Conservation (phyloP, 2,113 vertebrate species). For the Vicugna pacos region DNA sequence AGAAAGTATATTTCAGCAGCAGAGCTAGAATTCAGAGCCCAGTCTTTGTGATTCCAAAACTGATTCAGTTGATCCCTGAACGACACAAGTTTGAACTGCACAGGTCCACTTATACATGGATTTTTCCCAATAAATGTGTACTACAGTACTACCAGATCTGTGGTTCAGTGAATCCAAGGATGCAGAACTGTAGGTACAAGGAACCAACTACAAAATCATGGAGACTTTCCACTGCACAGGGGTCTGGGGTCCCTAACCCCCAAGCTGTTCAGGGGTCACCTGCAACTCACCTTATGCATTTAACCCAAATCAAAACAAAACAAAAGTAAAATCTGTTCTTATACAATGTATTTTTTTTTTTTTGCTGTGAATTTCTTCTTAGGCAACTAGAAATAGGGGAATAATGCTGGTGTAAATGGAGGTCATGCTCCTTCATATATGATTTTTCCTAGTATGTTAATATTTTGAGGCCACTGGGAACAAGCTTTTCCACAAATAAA, state of each 20-base stretch:
- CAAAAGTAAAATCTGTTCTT: background rate
- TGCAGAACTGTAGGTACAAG: background rate
- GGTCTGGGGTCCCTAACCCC: background rate
- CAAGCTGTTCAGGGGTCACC: background rate
- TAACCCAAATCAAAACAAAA: constrained; percentile 9
- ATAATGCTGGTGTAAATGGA: background rate
- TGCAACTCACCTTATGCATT: background rate
- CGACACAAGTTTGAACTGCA: background rate
- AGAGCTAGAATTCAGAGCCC: constrained; percentile 1
- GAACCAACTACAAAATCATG: background rate
- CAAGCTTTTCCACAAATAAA: constrained; percentile 38
- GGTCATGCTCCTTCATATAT: background rate
- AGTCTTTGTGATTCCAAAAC: constrained; percentile 14
- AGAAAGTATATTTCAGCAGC: background rate
- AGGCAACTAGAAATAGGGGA: background rate
- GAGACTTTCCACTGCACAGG: background rate
- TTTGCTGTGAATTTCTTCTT: background rate
- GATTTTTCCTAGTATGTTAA: background rate
- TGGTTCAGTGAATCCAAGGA: background rate
- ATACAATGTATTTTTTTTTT: background rate
- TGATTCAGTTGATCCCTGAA: background rate
- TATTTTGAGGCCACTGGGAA: background rate
- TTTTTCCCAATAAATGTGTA: background rate
- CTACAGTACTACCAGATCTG: background rate
- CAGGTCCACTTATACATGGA: background rate